Base-by-base conservation (phyloP, 2,888 invertebrate species). In the Sesamia inferens region DNA sequence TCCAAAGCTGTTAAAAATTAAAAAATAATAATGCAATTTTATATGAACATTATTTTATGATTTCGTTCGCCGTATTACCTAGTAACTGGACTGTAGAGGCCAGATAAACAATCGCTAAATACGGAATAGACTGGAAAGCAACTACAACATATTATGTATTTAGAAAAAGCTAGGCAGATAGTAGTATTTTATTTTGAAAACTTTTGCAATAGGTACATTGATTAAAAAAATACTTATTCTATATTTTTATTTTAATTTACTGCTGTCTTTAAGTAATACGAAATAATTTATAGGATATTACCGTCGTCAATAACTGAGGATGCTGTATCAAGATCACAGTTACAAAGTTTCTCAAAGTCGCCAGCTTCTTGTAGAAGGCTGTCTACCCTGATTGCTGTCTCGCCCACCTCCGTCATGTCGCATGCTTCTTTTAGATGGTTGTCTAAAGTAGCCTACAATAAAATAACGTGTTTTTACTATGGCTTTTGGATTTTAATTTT, bases 391-490 rank as follows among this genome's bases (percentile, higher is more conserved):
- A 96, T 96, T 55, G 98, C 98, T n/a, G 98, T 98, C 92, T 99
- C 99, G 8, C 99, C 99, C 73, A 98, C 97, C 93, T 99, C 99
- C 3, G 98, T 98, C 98, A 99, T 98, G 85, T 98, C 98, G 78
- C 97, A 97, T 63, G 98, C 97, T 67, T 97, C 97, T 95, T 98
- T 98, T 87, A 98, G 94, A 94, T 98, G 98, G 68, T 96, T 96
- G 93, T 98, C 98, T 93, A 99, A 97, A 91, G 97, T 97, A 70
- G 97, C 96, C 97, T 98, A 69, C 3, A 79, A 74, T 22, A 72
- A 73, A 59, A 11, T 71, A 68, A 42, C 16, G 13, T 44, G 10
- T 14, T 44, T 51, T 39, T 14, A 47, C 16, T 7, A n/a, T 11
- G 11, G 7, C 42, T 31, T 16, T 16, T 8, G 7, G 10, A 5